Conservation (phyloP, 2,797 vertebrate species). For the Aulostomus chinensis region DNA sequence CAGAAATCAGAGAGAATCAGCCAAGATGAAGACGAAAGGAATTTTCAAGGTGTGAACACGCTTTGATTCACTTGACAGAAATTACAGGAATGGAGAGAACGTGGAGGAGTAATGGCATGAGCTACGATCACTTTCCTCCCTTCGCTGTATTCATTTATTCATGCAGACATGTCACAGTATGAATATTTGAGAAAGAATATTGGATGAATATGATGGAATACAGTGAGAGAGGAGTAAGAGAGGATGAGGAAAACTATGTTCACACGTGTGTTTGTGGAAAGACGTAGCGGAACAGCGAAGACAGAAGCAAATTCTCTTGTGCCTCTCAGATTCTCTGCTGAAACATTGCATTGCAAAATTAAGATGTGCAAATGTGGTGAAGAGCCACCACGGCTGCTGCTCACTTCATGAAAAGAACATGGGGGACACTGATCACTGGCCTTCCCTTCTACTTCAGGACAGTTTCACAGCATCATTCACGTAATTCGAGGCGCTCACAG, state of each 20-base stretch:
- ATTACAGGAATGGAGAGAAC: not conserved
- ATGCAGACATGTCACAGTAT: not conserved
- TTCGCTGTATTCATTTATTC: not conserved
- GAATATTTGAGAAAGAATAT: not conserved
- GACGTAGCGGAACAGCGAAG: not conserved
- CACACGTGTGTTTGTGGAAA: not conserved
- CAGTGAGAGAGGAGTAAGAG: not conserved
- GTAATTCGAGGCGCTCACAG: too few relatives aligned
- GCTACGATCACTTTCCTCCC: not conserved
- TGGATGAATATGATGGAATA: not conserved
- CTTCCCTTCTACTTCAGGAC: too few relatives aligned
- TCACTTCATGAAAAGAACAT: too few relatives aligned
- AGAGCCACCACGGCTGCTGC: too few relatives aligned
- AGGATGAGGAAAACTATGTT: not conserved
- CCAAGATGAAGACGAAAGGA: not conserved
- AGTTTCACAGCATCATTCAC: too few relatives aligned
- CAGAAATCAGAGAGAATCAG: not conserved
- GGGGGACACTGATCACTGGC: too few relatives aligned
- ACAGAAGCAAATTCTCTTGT: not conserved
- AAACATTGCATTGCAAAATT: not conserved
- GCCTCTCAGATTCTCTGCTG: not conserved
- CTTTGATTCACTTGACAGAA: constrained; percentile 1
- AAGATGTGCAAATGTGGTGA: too few relatives aligned
- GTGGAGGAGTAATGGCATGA: not conserved
- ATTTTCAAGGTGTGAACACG: not conserved